Evolutionary conservation across 2,113 vertebrate species (phyloP).

Genomic region (Atrichornis clamosus): DNA sequence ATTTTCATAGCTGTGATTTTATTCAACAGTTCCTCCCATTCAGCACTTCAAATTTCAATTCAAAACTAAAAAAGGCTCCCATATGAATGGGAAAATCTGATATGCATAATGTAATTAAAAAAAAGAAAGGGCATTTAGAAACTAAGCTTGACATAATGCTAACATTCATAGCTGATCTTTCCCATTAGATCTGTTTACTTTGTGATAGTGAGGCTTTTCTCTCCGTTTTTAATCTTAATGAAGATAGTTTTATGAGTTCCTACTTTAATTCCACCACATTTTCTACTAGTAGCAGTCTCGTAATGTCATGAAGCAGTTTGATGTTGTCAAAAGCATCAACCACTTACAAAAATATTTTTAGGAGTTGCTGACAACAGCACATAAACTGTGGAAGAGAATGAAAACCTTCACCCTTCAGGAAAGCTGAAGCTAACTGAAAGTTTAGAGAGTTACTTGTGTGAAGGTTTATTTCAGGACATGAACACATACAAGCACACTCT

Average conservation of each 20-base stretch:
- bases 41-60: not conserved
- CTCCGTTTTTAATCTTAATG: not conserved
- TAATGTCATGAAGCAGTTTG: not conserved
- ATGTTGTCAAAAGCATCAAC: fast-evolving
- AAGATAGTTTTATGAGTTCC: not conserved
- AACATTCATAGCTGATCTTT: not conserved
- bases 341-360: not conserved
- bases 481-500: not conserved
- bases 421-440: not conserved
- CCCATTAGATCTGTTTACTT: not conserved
- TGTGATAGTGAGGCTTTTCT: not conserved
- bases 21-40: not conserved
- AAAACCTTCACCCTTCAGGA: not conserved
- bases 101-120: not conserved
- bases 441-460: not conserved
- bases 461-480: not conserved
- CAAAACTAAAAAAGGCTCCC: not conserved
- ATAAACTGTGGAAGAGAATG: not conserved
- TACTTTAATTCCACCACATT: not conserved
- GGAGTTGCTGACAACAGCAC: not conserved
- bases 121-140: not conserved
- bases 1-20: not conserved
- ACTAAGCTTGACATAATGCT: not conserved
- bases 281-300: not conserved
- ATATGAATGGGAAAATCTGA: not conserved